Base-by-base conservation (phyloP, 2,888 invertebrate species). In the Cheilosia variabilis region DNA sequence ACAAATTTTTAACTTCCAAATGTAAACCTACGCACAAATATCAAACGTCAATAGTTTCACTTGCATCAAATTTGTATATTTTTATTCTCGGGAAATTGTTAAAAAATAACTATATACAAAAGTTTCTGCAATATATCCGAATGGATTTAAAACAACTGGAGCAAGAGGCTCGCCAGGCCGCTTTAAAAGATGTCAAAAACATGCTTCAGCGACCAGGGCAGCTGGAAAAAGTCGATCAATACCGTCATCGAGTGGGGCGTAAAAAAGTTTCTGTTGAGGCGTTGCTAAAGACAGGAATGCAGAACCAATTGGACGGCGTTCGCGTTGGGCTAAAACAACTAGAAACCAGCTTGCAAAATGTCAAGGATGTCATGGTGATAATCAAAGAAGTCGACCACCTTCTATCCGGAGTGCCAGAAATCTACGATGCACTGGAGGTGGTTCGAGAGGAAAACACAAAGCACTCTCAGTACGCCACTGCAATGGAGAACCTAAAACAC, bases 401-500 rank as follows among this genome's bases (percentile, higher is more conserved):
- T 2, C 94, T 99, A 87, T 93, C 94, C 87, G 94, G 95, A 53
- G 96, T 99, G 0, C 96, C 97, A 0, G 95, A 95, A 7, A 93
- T 99, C 5, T 96, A 96, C 79, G 95, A 95, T 41, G 96, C 96
- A 50, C 93, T 99, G 37, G 96, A 96, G 90, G 95, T 96, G 55
- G 96, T 99, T 0, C 94, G 97, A 31, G 97, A 97, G 87, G 99
- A 99, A 92, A 98, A 98, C 91, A 96, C 97, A 88, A 95, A 96
- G 22, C 98, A 99, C 92, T 98, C 98, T 0, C 99, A 98, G 91
- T 98, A 98, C 92, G 98, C 98, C 1, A 98, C 99, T 1, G 99
- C 99, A 0, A 98, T 98, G 94, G 99, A 99, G 90, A 99, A 99
- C 91, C 93, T 99, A 34, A 99, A 98, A 91, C 98, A 99, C 90